Base-by-base conservation (phyloP, 1,140 invertebrate species). In the Theocolax elegans region DNA sequence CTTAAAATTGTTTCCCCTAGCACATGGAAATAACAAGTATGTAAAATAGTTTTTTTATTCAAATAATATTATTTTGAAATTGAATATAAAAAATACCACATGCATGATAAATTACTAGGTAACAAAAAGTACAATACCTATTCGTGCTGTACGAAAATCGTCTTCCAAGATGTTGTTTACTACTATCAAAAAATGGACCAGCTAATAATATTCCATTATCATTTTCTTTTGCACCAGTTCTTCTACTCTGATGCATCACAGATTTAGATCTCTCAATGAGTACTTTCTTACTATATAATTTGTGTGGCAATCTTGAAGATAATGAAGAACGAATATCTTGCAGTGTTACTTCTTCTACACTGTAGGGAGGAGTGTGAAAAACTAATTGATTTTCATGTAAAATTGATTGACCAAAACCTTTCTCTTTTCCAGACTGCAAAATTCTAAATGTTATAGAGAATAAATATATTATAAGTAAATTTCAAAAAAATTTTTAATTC, bases 351-450 rank as follows among this genome's bases (percentile, higher is more conserved):
- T 93, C 91, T 72, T 92, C 89, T 21, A 91, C 88, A 74, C 92
- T 93, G 75, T 95, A 95, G 0, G 94, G 94, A 0, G 94, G 93
- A 1, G 94, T 95, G 71, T 96, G 93, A 81, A 97, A 97, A 27
- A 98, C 92, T n/a, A 97, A 85, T 79, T 95, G 92, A 42, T 91
- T 91, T 54, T 92, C 90, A 78, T 97, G 93, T 10, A 99, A 86
- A 74, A 98, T 92, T 80, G 96, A 98, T 80, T 98, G 96, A 2
- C 96, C 97, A 82, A 95, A 98, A 0, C 95, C 95, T 74, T 90
- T 90, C 82, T 93, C 91, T 77, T 89, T 88, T 23, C 89, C 90
- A 17, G 87, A 79, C 49, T 90, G 88, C 72, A 90, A 88, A n/a
- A 92, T 88, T 74, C 89, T 89, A 27, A 35, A 35, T 35, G 10